These are phyloP conservation scores for Morelia viridis DNA, from an alignment of 2,797 vertebrate genomes.

Conservation along the genomic window DNA sequence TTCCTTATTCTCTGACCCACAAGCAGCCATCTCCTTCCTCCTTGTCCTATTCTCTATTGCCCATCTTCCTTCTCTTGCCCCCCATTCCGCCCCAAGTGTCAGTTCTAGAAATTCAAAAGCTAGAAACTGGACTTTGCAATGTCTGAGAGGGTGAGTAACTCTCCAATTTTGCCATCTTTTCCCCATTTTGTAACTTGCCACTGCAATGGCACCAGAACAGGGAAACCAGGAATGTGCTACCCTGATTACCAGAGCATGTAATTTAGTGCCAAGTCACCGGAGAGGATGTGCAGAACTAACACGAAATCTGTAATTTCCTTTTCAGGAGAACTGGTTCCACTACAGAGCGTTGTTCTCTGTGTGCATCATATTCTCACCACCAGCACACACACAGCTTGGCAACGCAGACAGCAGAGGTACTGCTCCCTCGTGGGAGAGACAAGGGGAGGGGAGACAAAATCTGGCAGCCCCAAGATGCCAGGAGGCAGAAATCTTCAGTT, in stretches of 20 bases:
- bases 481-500: neutral
- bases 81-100: too few relatives aligned
- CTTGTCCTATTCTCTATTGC: too few relatives aligned
- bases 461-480: neutral
- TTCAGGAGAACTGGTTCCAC: slow-evolving; percentile 38
- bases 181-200: neutral
- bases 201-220: slow-evolving; percentile 1
- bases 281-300: slow-evolving; percentile 47
- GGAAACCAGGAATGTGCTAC: slow-evolving; percentile 31
- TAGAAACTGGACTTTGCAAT: too few relatives aligned
- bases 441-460: neutral
- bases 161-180: neutral
- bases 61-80: too few relatives aligned
- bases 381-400: too few relatives aligned
- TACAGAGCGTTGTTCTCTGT: slow-evolving; percentile 22
- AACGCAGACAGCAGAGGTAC: too few relatives aligned
- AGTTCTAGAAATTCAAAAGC: neutral
- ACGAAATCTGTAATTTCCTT: slow-evolving; percentile 54
- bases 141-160: neutral
- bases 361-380: slow-evolving; percentile 27
- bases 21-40: too few relatives aligned
- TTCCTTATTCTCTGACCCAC: too few relatives aligned
- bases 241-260: slow-evolving; percentile 47
- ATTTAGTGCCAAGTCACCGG: slow-evolving; percentile 61
- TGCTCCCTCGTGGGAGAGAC: neutral